phyloP scores from a whole-genome alignment of 2,888 invertebrate genomes.

The Hedychridium roseum region DNA sequence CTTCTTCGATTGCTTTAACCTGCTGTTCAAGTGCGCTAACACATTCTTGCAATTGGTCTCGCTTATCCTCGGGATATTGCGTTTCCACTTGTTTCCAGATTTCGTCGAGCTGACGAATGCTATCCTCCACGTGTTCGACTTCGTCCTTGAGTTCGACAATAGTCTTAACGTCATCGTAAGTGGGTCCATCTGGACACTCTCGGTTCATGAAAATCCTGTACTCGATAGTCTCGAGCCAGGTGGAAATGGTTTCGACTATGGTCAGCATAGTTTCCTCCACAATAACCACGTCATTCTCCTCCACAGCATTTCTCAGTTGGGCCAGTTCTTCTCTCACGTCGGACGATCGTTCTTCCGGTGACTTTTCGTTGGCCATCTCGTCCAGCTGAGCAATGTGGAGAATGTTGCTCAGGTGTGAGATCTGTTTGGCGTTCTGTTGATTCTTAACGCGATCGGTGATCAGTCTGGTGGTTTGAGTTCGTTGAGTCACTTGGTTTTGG shows the following conservation, averaged over 20 bases:
- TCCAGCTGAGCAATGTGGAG: slow-evolving; percentile 71
- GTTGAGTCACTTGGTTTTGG: slow-evolving; percentile 61
- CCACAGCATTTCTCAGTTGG: slow-evolving; percentile 69
- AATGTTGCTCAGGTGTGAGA: slow-evolving; percentile 70
- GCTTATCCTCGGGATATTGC: slow-evolving; percentile 59
- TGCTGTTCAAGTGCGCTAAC: slow-evolving; percentile 72
- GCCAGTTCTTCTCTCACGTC: slow-evolving; percentile 71
- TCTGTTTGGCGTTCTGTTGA: slow-evolving; percentile 66
- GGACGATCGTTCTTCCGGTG: slow-evolving; percentile 67
- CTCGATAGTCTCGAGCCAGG: slow-evolving; percentile 86
- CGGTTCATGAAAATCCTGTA: slow-evolving; percentile 74
- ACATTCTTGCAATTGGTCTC: slow-evolving; percentile 68
- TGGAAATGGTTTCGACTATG: slow-evolving; percentile 82
- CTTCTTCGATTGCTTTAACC: slow-evolving; percentile 74
- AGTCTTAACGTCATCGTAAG: slow-evolving; percentile 38
- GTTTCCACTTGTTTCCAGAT: slow-evolving; percentile 63
- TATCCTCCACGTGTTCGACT: slow-evolving; percentile 72
- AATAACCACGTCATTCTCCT: slow-evolving; percentile 66
- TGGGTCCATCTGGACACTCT: slow-evolving; percentile 44
- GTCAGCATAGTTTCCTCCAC: slow-evolving; percentile 77
- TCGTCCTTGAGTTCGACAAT: slow-evolving; percentile 74
- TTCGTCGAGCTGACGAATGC: slow-evolving; percentile 72
- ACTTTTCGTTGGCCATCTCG: slow-evolving; percentile 66
- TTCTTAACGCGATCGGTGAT: slow-evolving; percentile 68
- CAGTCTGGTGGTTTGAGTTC: slow-evolving; percentile 67